phyloP scores from a whole-genome alignment of 2,797 vertebrate genomes.

The Siniperca obscura region DNA sequence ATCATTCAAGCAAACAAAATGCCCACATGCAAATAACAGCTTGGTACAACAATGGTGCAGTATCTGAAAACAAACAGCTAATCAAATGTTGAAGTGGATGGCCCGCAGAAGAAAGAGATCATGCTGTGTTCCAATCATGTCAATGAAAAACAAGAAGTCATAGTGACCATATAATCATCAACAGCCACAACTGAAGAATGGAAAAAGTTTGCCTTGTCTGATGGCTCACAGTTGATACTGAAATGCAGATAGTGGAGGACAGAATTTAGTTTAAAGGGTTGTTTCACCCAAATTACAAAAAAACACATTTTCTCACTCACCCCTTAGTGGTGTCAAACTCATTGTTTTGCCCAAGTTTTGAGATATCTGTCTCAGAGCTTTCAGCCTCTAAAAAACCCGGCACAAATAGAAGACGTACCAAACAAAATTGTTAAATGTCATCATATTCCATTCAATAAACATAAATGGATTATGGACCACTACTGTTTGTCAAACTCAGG shows the following conservation, averaged over 20 bases:
- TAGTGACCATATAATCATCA: conserved; percentile 7
- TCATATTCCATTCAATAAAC: neutral
- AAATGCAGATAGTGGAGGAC: neutral
- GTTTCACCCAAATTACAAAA: neutral
- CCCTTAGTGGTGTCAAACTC: no score
- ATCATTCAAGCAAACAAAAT: conserved; percentile 45
- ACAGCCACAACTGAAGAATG: neutral
- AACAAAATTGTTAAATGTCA: neutral
- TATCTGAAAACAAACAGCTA: conserved; percentile 43
- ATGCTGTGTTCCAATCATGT: conserved; percentile 33
- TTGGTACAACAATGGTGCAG: conserved; percentile 6
- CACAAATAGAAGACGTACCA: neutral
- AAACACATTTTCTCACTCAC: neutral
- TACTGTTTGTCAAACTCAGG: neutral
- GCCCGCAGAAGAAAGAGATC: conserved; percentile 29
- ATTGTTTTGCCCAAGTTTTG: conserved; percentile 3
- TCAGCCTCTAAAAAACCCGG: no score
- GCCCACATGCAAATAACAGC: conserved; percentile 43
- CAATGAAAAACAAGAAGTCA: conserved; percentile 27
- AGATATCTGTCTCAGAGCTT: neutral
- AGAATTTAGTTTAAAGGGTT: conserved; percentile 1
- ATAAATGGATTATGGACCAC: neutral
- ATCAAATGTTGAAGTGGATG: conserved; percentile 39
- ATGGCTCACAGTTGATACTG: conserved; percentile 3
- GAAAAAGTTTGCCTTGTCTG: conserved; percentile 6